Conservation (phyloP, 2,113 vertebrate species). For the Raphicerus campestris region DNA sequence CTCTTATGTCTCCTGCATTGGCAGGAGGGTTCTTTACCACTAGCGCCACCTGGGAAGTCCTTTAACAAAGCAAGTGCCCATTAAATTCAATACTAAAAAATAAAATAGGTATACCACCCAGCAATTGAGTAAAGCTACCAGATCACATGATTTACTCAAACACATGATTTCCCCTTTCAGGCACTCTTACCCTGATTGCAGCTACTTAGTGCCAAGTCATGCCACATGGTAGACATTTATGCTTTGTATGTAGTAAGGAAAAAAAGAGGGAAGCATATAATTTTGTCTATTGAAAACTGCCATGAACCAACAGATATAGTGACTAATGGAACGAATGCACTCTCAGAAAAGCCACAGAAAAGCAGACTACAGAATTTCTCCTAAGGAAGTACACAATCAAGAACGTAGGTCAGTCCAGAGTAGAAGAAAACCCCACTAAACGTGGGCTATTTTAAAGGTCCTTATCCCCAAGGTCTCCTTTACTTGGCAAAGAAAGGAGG, state of each 20-base stretch:
- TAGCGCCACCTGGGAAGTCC: background rate
- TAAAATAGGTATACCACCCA: background rate
- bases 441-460: background rate
- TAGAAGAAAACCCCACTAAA: background rate
- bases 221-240: background rate
- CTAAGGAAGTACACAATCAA: background rate
- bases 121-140: background rate
- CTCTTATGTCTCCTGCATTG: background rate
- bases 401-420: background rate
- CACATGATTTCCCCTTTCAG: background rate
- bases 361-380: background rate
- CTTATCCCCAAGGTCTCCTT: background rate
- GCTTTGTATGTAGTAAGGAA: background rate
- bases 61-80: background rate
- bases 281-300: conserved; percentile 10
- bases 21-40: background rate
- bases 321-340: background rate
- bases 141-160: background rate
- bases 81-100: conserved; percentile 22
- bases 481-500: background rate
- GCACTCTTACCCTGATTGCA: background rate
- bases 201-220: background rate
- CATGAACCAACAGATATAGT: background rate
- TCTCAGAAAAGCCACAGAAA: background rate
- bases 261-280: background rate